phyloP scores from a whole-genome alignment of 1,140 invertebrate genomes.

The Steinernema khuongi region DNA sequence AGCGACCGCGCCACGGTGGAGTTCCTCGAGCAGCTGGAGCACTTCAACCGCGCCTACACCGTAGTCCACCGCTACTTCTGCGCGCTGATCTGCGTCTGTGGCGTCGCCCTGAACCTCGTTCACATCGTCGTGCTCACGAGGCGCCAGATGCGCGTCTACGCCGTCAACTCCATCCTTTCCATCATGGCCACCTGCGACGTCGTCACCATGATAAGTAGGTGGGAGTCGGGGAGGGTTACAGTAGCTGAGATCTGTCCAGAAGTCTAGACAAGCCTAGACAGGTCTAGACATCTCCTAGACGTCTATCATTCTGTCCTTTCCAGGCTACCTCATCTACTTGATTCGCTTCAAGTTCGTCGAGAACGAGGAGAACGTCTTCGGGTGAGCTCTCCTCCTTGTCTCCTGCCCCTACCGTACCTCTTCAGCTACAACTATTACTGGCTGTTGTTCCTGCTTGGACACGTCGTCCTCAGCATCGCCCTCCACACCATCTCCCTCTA shows the following conservation, averaged over 20 bases:
- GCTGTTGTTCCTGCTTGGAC: conserved; percentile 34
- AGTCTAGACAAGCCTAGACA: too few species aligned
- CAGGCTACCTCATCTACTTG: conserved; percentile 36
- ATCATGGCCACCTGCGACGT: conserved; percentile 35
- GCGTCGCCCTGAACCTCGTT: conserved; percentile 76
- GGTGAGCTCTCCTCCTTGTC: not conserved
- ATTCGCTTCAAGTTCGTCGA: conserved; percentile 31
- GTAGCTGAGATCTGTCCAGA: not conserved
- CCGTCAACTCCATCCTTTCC: conserved; percentile 35
- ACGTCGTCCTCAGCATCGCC: conserved; percentile 33
- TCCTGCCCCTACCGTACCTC: not conserved
- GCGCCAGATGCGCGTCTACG: conserved; percentile 30
- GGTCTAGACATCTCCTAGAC: too few species aligned
- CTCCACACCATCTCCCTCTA: conserved; percentile 37
- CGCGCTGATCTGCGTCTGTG: conserved; percentile 74
- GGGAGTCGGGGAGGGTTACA: not conserved
- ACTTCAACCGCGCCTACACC: conserved; percentile 51
- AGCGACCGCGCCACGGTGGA: conserved; percentile 22
- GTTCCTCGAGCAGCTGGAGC: conserved; percentile 25
- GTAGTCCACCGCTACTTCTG: conserved; percentile 68
- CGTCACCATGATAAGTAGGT: conserved; percentile 29
- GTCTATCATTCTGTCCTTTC: too few species aligned
- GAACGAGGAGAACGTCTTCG: conserved; percentile 24
- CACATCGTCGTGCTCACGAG: conserved; percentile 80
- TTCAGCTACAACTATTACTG: conserved; percentile 36